These are phyloP conservation scores for Camptogramma bilineatum DNA, from an alignment of 2,888 invertebrate species.

Conservation along the genomic window DNA sequence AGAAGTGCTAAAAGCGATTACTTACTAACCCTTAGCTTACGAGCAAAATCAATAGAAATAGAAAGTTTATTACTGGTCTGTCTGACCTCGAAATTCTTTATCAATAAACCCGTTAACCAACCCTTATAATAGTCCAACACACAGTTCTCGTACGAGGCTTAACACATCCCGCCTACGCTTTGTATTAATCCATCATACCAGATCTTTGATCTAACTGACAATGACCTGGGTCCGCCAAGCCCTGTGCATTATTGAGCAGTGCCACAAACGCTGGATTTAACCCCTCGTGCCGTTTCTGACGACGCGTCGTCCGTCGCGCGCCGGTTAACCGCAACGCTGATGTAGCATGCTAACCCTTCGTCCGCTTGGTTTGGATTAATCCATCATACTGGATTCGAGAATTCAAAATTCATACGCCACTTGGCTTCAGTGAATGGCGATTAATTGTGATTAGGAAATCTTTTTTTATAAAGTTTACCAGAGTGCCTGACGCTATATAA, in stretches of 20 bases:
- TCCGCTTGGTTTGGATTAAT: slow-evolving; percentile 50
- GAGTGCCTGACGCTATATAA: too few relatives aligned
- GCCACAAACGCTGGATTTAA: slow-evolving; percentile 15
- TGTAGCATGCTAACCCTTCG: slow-evolving; percentile 66
- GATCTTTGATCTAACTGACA: slow-evolving; percentile 1
- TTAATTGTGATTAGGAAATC: neutral
- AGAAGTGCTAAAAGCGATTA: too few relatives aligned
- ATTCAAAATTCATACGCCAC: slow-evolving; percentile 30
- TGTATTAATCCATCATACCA: neutral
- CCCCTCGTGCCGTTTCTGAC: slow-evolving; percentile 17
- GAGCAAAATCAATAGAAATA: neutral
- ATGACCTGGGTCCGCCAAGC: neutral
- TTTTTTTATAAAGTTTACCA: neutral
- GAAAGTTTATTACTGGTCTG: neutral
- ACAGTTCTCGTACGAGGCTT: neutral
- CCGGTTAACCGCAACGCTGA: slow-evolving; percentile 76
- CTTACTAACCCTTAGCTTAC: too few relatives aligned
- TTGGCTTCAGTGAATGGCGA: slow-evolving; percentile 14
- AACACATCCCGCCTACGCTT: neutral
- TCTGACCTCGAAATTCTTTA: neutral
- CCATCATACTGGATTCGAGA: slow-evolving; percentile 37
- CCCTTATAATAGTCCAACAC: neutral
- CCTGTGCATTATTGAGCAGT: slow-evolving; percentile 9
- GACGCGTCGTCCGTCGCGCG: slow-evolving; percentile 61
- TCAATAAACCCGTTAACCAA: neutral